These are phyloP conservation scores for Amphiprion percula DNA, from an alignment of 2,113 vertebrate genomes.

Conservation along the genomic window DNA sequence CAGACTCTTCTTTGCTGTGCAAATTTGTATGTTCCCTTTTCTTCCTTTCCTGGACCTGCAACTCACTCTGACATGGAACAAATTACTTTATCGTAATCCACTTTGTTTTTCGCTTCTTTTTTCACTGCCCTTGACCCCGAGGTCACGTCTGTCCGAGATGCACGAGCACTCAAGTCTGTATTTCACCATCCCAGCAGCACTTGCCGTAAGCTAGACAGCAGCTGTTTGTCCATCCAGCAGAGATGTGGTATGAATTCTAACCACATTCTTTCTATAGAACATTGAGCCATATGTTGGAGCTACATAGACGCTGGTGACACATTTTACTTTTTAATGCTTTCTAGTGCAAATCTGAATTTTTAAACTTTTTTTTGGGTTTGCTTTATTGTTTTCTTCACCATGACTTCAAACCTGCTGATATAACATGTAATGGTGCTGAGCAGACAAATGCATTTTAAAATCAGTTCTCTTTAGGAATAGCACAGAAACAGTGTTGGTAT, in stretches of 20 bases:
- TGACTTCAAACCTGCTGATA: background rate
- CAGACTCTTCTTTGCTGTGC: conserved; percentile 67
- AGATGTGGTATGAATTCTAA: conserved; percentile 23
- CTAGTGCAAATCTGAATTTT: background rate
- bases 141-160: conserved; percentile 40
- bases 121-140: conserved; percentile 52
- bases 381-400: no score
- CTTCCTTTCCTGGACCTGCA: conserved; percentile 54
- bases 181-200: conserved; percentile 46
- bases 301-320: background rate
- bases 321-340: background rate
- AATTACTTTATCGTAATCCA: conserved; percentile 77
- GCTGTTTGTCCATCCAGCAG: conserved; percentile 49
- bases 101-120: conserved; percentile 57
- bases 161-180: conserved; percentile 25
- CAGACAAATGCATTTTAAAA: background rate
- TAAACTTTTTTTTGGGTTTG: background rate
- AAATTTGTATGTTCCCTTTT: conserved; percentile 55
- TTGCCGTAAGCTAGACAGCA: conserved; percentile 61
- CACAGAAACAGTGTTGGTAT: background rate
- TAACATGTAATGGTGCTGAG: background rate
- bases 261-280: background rate
- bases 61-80: conserved; percentile 70
- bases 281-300: conserved; percentile 1
- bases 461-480: no score